These are phyloP conservation scores for Lepilemur ruficaudatus DNA, from an alignment of 2,797 vertebrate species.

Conservation along the genomic window DNA sequence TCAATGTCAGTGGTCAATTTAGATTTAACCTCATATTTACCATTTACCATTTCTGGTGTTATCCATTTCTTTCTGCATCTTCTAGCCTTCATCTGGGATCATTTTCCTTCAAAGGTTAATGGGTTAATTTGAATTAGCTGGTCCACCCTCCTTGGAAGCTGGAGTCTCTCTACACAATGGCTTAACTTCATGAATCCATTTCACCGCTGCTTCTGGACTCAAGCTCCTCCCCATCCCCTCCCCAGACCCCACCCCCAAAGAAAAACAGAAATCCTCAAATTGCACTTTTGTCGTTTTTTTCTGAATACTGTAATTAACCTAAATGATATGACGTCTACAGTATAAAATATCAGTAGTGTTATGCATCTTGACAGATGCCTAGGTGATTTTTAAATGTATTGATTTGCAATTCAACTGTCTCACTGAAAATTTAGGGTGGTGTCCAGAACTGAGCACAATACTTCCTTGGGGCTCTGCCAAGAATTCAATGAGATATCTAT, in stretches of 20 bases:
- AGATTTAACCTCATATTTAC: background rate
- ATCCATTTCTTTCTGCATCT: background rate
- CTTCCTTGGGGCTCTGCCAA: no score
- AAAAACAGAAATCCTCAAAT: background rate
- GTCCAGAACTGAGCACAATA: background rate
- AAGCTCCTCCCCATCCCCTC: no score
- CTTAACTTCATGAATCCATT: background rate
- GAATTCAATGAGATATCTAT: background rate
- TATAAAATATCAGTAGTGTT: background rate
- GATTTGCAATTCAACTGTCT: background rate
- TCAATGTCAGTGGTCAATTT: background rate
- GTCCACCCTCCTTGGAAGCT: background rate
- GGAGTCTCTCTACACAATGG: background rate
- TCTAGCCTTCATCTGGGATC: background rate
- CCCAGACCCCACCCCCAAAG: background rate
- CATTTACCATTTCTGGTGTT: background rate
- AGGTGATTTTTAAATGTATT: background rate
- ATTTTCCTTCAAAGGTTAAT: background rate
- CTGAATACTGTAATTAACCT: background rate
- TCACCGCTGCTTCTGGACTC: background rate
- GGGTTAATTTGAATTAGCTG: background rate
- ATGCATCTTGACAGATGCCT: background rate
- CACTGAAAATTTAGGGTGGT: background rate
- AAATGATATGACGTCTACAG: background rate
- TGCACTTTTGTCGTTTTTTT: background rate